A percentile compares a stretch with the other conserved stretches of the same genome.
phyloP scores from a whole-genome alignment of 2,113 vertebrate species.

The Oxyruncus cristatus region DNA sequence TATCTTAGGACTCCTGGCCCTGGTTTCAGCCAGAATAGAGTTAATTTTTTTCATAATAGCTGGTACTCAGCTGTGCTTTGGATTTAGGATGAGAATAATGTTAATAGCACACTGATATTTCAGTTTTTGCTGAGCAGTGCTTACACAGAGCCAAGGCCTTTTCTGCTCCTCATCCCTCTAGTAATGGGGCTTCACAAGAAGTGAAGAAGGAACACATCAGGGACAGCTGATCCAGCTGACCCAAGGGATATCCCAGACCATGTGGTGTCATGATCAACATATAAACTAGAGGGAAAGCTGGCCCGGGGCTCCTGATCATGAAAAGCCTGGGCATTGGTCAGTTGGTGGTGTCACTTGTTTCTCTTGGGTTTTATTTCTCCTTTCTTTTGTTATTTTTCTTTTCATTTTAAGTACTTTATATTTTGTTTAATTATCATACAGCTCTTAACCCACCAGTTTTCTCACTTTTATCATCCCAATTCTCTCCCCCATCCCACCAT shows the following conservation, averaged over 20 bases:
- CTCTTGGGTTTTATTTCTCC: not conserved
- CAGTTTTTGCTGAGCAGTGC: not conserved
- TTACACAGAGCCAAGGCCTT: not conserved
- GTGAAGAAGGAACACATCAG: not conserved
- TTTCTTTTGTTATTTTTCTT: not conserved
- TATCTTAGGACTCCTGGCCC: not conserved
- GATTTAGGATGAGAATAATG: not conserved
- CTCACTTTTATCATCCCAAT: not conserved
- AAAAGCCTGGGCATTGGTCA: not conserved
- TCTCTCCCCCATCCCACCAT: not conserved
- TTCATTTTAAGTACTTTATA: not conserved
- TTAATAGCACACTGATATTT: not conserved
- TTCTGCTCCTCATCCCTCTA: not conserved
- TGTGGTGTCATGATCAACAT: not conserved
- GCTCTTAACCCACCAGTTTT: not conserved
- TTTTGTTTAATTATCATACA: not conserved
- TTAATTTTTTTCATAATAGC: not conserved
- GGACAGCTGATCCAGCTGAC: rapidly evolving
- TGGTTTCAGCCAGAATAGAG: not conserved
- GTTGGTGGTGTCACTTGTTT: not conserved
- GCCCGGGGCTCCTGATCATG: not conserved
- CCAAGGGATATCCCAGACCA: not conserved
- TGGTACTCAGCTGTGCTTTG: not conserved
- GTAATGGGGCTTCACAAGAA: not conserved
- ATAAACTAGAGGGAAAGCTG: not conserved